Conservation (phyloP, 2,888 invertebrate species). For the Folsomia manolachei region DNA sequence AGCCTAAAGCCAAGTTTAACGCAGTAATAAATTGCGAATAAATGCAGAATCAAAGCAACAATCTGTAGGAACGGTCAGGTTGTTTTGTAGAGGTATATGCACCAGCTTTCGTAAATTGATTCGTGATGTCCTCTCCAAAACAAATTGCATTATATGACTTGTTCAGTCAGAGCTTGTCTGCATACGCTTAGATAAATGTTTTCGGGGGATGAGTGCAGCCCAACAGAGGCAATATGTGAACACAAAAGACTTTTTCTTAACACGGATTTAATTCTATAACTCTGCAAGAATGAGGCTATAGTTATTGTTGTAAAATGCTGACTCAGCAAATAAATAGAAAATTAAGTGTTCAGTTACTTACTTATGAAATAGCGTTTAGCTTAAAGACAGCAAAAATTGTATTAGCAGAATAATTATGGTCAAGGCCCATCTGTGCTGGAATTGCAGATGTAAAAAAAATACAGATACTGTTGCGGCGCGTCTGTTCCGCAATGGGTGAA, state of each 20-base stretch:
- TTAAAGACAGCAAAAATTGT: neutral
- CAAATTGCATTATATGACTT: neutral
- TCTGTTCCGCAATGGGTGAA: neutral
- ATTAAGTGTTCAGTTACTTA: neutral
- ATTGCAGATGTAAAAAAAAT: neutral
- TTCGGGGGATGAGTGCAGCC: too few species aligned
- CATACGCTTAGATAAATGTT: too few species aligned
- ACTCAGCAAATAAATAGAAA: constrained; percentile 19
- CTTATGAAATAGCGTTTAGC: neutral
- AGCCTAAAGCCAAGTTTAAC: neutral
- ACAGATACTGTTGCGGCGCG: too few species aligned
- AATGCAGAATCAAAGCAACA: constrained; percentile 13
- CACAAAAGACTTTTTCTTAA: neutral
- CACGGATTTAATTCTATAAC: too few species aligned
- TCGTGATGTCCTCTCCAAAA: neutral
- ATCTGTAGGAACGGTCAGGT: too few species aligned
- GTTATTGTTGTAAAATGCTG: constrained; percentile 11
- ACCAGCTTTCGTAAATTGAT: constrained; percentile 19
- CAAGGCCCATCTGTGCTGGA: neutral
- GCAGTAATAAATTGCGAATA: neutral
- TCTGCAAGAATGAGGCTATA: too few species aligned
- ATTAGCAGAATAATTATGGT: neutral
- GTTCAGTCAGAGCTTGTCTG: neutral
- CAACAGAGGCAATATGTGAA: too few species aligned
- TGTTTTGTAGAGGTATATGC: constrained; percentile 32